A percentile compares a stretch with the other conserved stretches of the same genome.
These are phyloP conservation scores for Phalanger gymnotis DNA, from an alignment of 2,797 vertebrate genomes.

Conservation along the genomic window DNA sequence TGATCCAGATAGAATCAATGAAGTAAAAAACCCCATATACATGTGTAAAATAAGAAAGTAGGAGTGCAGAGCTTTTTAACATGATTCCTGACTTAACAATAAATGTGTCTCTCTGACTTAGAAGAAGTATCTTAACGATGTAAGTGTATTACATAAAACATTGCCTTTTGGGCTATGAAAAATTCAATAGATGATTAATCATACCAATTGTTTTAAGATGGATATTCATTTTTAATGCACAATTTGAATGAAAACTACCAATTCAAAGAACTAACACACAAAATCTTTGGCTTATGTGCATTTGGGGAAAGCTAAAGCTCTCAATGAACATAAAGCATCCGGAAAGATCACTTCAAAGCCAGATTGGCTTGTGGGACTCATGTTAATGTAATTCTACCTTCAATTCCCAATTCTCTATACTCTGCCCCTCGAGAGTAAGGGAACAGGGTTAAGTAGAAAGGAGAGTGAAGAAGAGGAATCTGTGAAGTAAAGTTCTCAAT, in stretches of 20 bases:
- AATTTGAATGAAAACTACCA: slow-evolving; percentile 70
- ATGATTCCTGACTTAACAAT: slow-evolving; percentile 52
- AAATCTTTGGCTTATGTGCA: slow-evolving; percentile 57
- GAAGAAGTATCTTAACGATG: slow-evolving; percentile 42
- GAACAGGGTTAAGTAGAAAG: slow-evolving; percentile 1
- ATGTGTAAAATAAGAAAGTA: slow-evolving; percentile 10
- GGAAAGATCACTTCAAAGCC: slow-evolving; percentile 38
- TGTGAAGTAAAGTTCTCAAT: not conserved
- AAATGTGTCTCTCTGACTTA: slow-evolving; percentile 62
- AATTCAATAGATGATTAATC: slow-evolving; percentile 70
- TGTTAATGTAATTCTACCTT: slow-evolving; percentile 33
- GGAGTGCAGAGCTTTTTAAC: slow-evolving; percentile 34
- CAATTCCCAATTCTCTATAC: slow-evolving; percentile 39
- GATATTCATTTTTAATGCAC: slow-evolving; percentile 70
- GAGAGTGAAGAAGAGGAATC: not conserved
- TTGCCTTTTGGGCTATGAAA: slow-evolving; percentile 63
- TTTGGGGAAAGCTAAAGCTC: slow-evolving; percentile 62
- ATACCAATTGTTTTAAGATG: slow-evolving; percentile 64
- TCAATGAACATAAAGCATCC: slow-evolving; percentile 62
- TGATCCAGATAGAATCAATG: not conserved
- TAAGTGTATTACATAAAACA: slow-evolving; percentile 59
- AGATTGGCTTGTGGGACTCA: slow-evolving; percentile 15
- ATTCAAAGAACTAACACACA: slow-evolving; percentile 66
- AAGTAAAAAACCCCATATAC: not conserved
- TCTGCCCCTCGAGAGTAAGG: not conserved